These are phyloP conservation scores for Chlorodrepanis virens DNA, from an alignment of 2,113 vertebrate species.

Conservation along the genomic window DNA sequence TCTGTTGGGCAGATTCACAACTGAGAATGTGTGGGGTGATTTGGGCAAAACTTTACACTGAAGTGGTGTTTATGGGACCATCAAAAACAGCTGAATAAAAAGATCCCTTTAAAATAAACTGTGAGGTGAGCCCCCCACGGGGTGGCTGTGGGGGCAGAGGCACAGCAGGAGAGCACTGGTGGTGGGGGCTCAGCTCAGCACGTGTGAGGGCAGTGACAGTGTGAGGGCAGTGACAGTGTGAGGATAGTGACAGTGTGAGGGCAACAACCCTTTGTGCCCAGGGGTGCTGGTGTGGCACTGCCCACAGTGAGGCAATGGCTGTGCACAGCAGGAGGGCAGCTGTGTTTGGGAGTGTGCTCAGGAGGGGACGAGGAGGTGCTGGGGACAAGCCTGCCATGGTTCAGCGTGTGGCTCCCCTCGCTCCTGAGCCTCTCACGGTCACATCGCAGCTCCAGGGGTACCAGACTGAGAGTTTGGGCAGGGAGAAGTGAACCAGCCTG, in stretches of 20 bases:
- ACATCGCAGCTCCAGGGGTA: neutral
- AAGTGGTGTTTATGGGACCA: neutral
- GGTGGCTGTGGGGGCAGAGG: neutral
- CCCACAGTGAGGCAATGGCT: neutral
- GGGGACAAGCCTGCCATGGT: neutral
- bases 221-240: no score
- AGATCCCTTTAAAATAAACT: constrained; percentile 15
- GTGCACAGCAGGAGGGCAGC: neutral
- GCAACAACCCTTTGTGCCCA: accelerated
- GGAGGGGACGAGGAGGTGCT: neutral
- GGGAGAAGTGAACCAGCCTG: neutral
- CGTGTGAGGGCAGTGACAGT: no score
- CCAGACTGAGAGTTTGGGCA: neutral
- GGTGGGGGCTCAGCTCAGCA: neutral
- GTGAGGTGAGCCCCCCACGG: neutral
- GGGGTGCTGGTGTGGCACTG: neutral
- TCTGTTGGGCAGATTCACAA: neutral
- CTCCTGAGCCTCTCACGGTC: neutral
- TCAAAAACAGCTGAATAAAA: constrained; percentile 26
- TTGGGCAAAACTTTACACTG: neutral
- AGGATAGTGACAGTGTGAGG: no score
- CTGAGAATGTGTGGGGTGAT: neutral
- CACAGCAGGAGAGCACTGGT: neutral
- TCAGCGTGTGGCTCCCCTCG: neutral
- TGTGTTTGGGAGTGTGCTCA: neutral